phyloP scores from a whole-genome alignment of 2,888 invertebrate species.

The Bimastos eiseni region DNA sequence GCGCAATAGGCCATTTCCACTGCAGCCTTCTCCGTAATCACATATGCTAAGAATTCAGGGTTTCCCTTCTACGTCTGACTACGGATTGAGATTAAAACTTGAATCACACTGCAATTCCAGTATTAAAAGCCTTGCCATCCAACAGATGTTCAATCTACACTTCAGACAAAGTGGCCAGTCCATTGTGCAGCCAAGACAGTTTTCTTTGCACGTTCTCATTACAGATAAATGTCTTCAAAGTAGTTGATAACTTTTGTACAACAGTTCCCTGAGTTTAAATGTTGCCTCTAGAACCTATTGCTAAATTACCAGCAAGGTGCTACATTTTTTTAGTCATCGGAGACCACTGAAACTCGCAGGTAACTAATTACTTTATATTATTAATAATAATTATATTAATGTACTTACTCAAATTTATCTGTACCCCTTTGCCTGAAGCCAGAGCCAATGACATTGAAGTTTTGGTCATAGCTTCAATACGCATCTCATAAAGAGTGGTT shows the following conservation, averaged over 20 bases:
- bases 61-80: not conserved
- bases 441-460: not conserved
- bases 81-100: not conserved
- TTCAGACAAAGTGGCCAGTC: not conserved
- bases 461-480: not conserved
- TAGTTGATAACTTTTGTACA: not conserved
- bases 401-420: not conserved
- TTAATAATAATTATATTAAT: not conserved
- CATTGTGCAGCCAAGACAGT: not conserved
- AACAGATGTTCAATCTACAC: not conserved
- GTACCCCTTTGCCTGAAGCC: not conserved
- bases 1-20: not conserved
- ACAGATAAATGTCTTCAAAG: not conserved
- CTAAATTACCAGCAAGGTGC: not conserved
- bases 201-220: not conserved
- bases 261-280: slow-evolving; percentile 10
- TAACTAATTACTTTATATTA: not conserved
- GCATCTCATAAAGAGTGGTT: not conserved
- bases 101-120: not conserved
- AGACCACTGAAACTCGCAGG: not conserved
- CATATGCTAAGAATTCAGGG: not conserved
- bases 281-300: not conserved
- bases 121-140: not conserved
- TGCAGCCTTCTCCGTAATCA: not conserved
- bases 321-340: not conserved